Evolutionary conservation across 1,140 invertebrate species (phyloP), one percentile per base, ranked within the genome.

Genomic region (Luehdorfia chinensis): DNA sequence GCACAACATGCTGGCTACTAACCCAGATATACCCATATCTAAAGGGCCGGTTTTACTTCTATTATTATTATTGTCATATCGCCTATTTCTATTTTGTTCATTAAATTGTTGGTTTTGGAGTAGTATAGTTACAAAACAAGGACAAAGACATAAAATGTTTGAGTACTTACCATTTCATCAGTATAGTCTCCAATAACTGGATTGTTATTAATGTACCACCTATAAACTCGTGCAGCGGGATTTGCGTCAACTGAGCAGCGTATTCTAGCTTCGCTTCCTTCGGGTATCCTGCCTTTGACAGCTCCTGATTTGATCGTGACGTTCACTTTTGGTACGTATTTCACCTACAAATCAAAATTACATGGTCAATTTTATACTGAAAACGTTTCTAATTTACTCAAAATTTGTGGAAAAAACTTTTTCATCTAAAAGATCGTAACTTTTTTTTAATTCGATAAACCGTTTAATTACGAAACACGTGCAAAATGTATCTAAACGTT

Each of bases 261-360:
- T 43, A 85, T 56, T 36, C 77, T 65, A 0, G 69, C 94, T 70
- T 95, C 94, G 25, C 92, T 91, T n/a, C 93, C 92, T 87, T 97
- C 96, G 7, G 92, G 90, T 56, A 97, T 92, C 47, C 90, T 89
- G 2, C 89, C 90, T 31, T 90, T 91, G 1, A 64, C 47, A 1
- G 89, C 86, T 1, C 91, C 92, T 1, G 91, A 90, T 36, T 90
- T 87, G 16, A 93, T 89, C 8, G 88, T 89, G 0, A 94, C 85
- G 1, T 90, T 90, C 31, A 94, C 93, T 87, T 96, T 96, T 9
- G 96, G 96, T 18, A 94, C 93, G 73, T 95, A 96, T 87, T 94
- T 95, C 37, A 95, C 93, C 91, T 94, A 79, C 4, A 59, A 71
- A 59, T 14, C 58, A 56, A 18, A 19, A 52, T n/a, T 7, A 33